phyloP scores from a whole-genome alignment of 2,113 vertebrate genomes.

The Ardeotis arabs region DNA sequence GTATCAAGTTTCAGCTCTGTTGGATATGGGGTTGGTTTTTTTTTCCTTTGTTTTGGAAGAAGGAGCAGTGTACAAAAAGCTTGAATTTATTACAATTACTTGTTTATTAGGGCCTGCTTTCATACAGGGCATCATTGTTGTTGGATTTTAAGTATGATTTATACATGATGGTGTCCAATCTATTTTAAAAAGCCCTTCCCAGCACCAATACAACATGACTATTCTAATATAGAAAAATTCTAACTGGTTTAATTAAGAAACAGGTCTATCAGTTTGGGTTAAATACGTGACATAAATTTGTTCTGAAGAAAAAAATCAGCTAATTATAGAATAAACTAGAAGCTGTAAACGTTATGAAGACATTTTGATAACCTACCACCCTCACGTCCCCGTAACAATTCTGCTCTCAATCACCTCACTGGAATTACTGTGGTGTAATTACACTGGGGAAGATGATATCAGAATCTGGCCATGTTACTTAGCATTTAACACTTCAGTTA shows the following conservation, averaged over 20 bases:
- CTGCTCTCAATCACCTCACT: neutral
- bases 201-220: neutral
- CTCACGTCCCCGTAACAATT: neutral
- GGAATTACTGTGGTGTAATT: neutral
- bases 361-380: neutral
- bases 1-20: constrained; percentile 1
- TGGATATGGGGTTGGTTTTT: neutral
- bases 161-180: neutral
- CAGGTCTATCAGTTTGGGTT: neutral
- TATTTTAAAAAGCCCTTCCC: neutral
- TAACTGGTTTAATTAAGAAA: neutral
- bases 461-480: neutral
- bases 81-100: neutral
- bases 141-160: neutral
- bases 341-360: neutral
- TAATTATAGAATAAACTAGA: neutral
- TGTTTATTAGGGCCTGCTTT: neutral
- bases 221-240: neutral
- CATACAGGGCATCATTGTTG: neutral
- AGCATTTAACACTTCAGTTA: neutral
- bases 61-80: neutral
- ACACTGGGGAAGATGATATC: neutral
- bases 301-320: neutral
- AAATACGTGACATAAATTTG: neutral
- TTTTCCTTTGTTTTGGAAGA: neutral